Conservation (phyloP, 2,888 invertebrate genomes). For the Latrodectus elegans region DNA sequence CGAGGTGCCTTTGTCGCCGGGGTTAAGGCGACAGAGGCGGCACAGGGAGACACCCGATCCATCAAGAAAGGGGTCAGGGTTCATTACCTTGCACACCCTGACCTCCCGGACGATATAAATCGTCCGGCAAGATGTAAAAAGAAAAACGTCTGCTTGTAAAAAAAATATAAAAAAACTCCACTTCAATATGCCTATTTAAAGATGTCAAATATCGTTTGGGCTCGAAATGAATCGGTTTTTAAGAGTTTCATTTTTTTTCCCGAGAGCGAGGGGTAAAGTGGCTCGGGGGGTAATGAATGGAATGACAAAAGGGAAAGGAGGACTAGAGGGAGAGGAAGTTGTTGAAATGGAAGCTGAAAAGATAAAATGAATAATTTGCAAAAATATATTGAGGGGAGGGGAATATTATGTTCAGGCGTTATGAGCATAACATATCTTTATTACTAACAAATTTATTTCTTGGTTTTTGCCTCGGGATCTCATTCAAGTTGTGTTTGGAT, state of each 20-base stretch:
- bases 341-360: background rate
- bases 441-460: too few species aligned
- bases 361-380: background rate
- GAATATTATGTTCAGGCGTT: too few species aligned
- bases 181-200: slow-evolving; percentile 28
- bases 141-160: background rate
- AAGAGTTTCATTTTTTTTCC: slow-evolving; percentile 24
- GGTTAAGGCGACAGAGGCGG: slow-evolving; percentile 7
- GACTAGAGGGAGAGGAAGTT: background rate
- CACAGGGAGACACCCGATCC: slow-evolving; percentile 53
- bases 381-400: too few species aligned
- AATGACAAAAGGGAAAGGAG: background rate
- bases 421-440: too few species aligned
- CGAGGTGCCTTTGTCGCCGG: slow-evolving; percentile 22
- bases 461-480: too few species aligned
- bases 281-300: slow-evolving; percentile 22
- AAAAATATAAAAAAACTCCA: background rate
- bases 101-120: slow-evolving; percentile 64
- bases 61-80: slow-evolving; percentile 59
- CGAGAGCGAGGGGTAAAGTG: background rate
- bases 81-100: slow-evolving; percentile 62
- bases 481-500: too few species aligned
- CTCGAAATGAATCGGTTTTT: slow-evolving; percentile 57
- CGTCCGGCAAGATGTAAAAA: slow-evolving; percentile 45
- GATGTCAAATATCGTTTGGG: slow-evolving; percentile 39